Conservation (phyloP, 2,888 invertebrate species). For the Oscheius myriophilus region DNA sequence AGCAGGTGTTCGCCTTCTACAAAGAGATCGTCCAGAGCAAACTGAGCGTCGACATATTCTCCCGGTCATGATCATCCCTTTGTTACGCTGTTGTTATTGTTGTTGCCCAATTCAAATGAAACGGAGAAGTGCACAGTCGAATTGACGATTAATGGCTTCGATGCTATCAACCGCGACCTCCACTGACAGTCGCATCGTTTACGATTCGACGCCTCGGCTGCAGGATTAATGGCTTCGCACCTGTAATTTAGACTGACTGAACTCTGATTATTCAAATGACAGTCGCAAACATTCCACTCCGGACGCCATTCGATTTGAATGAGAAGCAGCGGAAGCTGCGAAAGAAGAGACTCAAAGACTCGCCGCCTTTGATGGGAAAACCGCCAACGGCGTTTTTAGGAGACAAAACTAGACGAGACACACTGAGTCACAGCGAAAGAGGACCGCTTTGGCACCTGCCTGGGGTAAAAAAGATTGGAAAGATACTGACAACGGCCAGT, state of each 20-base stretch:
- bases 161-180: conserved; percentile 21
- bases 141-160: conserved; percentile 23
- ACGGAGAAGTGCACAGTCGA: background rate
- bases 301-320: too few relatives aligned
- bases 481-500: too few relatives aligned
- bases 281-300: too few relatives aligned
- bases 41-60: conserved; percentile 11
- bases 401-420: too few relatives aligned
- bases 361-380: too few relatives aligned
- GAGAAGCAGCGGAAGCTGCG: too few relatives aligned
- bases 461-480: too few relatives aligned
- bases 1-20: conserved; percentile 21
- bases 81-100: conserved; percentile 1
- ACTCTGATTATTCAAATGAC: too few relatives aligned
- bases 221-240: conserved; percentile 24
- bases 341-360: too few relatives aligned
- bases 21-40: conserved; percentile 21
- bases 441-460: too few relatives aligned
- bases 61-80: background rate
- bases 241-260: background rate
- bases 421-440: too few relatives aligned
- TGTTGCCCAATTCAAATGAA: conserved; percentile 3
- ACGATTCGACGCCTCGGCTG: conserved; percentile 15
- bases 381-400: too few relatives aligned
- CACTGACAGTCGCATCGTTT: conserved; percentile 15